Evolutionary conservation across 2,797 vertebrate species (phyloP), one percentile per base, ranked within the genome.

Genomic region (Caiman crocodilus): DNA sequence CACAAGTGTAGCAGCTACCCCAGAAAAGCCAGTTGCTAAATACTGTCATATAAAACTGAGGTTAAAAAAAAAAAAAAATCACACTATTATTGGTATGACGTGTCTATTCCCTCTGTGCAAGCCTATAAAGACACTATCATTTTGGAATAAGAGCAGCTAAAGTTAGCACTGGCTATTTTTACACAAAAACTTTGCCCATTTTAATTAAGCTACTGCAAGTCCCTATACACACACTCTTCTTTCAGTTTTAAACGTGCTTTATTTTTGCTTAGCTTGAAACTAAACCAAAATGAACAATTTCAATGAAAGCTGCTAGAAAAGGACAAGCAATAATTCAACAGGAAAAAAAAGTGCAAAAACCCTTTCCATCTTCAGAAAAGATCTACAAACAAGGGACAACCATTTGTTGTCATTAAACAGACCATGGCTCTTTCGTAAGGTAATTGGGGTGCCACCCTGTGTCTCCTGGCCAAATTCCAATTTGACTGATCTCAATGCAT

Each of bases 131-230:
- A 71, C 15, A 50, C 35, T 61, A 50, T 50, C 50, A 35, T 81
- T 90, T 94, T 87, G 42, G 21, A 75, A 57, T 71, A 71, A 23
- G 90, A 88, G 50, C 55, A 79, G 3, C 65, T 88, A 86, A 94
- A 95, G 17, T 1, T 42, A 79, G 30, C 59, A 65, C 1, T 56
- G 6, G 63, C 35, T 60, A 80, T 73, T n/a, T 59, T 63, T 64
- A 50, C 69, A 25, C 35, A 15, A 73, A 30, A 60, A 3, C 56
- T 92, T 79, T 83, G 80, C 26, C 30, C 63, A 57, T 25, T 60
- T 74, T 58, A 83, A 81, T 18, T 59, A 83, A 11, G 69, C 30
- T 42, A 8, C 61, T 79, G 23, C 78, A 90, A 88, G 93, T 42
- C 7, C 30, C 10, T 86, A 78, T 93, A 58, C 28, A 74, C 42